phyloP scores from a whole-genome alignment of 2,888 invertebrate species.

The Cynaeus angustus region DNA sequence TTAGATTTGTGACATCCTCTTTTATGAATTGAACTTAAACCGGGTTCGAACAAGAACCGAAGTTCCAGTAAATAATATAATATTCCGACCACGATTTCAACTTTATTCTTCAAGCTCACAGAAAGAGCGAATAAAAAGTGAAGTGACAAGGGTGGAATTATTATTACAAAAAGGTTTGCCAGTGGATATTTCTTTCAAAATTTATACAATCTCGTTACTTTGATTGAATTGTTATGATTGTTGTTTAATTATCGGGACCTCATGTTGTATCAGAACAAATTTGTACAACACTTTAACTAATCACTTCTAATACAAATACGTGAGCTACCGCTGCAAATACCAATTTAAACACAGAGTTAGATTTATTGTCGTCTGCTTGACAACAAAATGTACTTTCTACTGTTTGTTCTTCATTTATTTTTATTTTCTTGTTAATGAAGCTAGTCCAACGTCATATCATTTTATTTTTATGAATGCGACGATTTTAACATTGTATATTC shows the following conservation, averaged over 20 bases:
- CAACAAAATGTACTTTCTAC: constrained; percentile 32
- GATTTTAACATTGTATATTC: not conserved
- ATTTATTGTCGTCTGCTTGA: constrained; percentile 34
- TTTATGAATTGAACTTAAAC: constrained; percentile 45
- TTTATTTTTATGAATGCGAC: constrained; percentile 12
- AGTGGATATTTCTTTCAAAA: constrained; percentile 44
- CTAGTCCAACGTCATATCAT: constrained; percentile 1
- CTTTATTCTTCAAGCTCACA: constrained; percentile 49
- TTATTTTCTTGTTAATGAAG: constrained; percentile 1
- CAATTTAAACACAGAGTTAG: constrained; percentile 30
- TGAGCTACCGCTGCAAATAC: constrained; percentile 29
- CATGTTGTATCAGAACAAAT: constrained; percentile 13
- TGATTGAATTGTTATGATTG: constrained; percentile 28
- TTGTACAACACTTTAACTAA: constrained; percentile 30
- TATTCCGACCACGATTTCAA: constrained; percentile 50
- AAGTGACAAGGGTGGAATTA: constrained; percentile 50
- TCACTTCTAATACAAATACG: constrained; percentile 36
- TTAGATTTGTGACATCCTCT: constrained; percentile 46
- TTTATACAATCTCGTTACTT: constrained; percentile 42
- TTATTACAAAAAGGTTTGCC: constrained; percentile 49
- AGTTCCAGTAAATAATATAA: constrained; percentile 49
- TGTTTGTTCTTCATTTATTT: constrained; percentile 28
- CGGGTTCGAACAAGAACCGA: constrained; percentile 33
- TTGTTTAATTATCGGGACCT: constrained; percentile 30
- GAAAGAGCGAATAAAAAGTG: constrained; percentile 47